Conservation (phyloP, 2,797 vertebrate species). For the Enteromius unitaeniatus region DNA sequence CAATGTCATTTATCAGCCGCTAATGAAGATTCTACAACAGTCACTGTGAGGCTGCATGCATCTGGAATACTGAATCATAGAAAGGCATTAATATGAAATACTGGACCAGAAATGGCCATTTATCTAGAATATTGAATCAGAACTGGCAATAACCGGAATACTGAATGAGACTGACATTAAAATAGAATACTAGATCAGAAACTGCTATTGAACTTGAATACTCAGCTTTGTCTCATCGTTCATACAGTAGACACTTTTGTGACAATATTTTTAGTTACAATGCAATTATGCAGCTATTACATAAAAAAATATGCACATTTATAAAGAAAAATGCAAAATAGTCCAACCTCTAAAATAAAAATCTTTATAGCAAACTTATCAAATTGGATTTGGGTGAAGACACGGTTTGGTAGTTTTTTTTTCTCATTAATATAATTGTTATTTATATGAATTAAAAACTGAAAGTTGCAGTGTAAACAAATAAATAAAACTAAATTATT, state of each 20-base stretch:
- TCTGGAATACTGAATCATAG: slow-evolving; percentile 31
- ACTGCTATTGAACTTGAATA: not conserved
- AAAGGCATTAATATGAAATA: slow-evolving; percentile 28
- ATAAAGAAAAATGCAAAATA: not conserved
- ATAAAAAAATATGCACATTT: no score
- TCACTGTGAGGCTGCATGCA: slow-evolving; percentile 11
- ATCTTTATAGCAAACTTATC: no score
- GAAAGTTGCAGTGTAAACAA: not conserved
- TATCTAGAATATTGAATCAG: slow-evolving; percentile 15
- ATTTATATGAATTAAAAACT: no score
- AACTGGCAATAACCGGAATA: slow-evolving; percentile 20
- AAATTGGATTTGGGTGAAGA: not conserved
- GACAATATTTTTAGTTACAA: not conserved
- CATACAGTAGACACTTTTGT: not conserved
- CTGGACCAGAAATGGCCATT: not conserved
- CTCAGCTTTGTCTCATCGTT: not conserved
- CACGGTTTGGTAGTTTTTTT: not conserved
- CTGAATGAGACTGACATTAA: slow-evolving; percentile 10
- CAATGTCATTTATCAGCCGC: slow-evolving; percentile 33
- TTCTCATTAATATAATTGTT: not conserved
- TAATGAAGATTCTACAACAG: slow-evolving; percentile 35
- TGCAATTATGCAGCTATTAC: not conserved
- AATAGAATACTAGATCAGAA: not conserved
- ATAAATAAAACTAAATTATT: not conserved
- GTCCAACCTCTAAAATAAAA: no score